Conservation (phyloP, 2,113 vertebrate species). For the Tyto alba region DNA sequence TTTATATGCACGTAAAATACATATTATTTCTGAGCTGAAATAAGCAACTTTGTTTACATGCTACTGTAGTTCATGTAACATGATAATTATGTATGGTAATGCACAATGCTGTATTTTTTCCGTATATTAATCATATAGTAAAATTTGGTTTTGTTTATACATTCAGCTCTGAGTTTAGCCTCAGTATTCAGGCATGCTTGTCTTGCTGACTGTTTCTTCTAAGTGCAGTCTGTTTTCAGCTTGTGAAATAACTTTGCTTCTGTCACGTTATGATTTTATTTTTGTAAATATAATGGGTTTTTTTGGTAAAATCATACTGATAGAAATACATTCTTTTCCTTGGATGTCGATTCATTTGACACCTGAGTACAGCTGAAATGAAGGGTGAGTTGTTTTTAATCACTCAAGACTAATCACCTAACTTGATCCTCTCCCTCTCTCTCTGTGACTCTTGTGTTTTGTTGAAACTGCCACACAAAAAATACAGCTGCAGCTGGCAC, state of each 20-base stretch:
- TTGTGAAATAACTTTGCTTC: background rate
- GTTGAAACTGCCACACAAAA: background rate
- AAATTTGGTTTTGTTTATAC: background rate
- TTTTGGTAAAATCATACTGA: background rate
- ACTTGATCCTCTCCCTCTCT: background rate
- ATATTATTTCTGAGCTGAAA: background rate
- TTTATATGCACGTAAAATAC: rapidly evolving
- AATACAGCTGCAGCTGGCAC: background rate
- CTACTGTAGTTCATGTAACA: rapidly evolving
- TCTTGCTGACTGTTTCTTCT: background rate
- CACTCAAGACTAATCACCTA: background rate
- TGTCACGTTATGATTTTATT: background rate
- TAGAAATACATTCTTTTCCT: rapidly evolving
- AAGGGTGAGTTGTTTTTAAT: background rate
- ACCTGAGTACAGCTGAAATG: background rate
- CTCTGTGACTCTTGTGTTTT: background rate
- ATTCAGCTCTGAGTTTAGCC: background rate
- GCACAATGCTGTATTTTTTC: rapidly evolving
- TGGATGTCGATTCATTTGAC: background rate
- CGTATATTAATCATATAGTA: rapidly evolving
- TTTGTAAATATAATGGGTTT: background rate
- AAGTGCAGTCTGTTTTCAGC: background rate
- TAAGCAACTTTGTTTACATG: rapidly evolving
- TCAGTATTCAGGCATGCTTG: background rate
- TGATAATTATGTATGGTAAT: rapidly evolving